Conservation (phyloP, 2,797 vertebrate species). For the Potorous gilbertii region DNA sequence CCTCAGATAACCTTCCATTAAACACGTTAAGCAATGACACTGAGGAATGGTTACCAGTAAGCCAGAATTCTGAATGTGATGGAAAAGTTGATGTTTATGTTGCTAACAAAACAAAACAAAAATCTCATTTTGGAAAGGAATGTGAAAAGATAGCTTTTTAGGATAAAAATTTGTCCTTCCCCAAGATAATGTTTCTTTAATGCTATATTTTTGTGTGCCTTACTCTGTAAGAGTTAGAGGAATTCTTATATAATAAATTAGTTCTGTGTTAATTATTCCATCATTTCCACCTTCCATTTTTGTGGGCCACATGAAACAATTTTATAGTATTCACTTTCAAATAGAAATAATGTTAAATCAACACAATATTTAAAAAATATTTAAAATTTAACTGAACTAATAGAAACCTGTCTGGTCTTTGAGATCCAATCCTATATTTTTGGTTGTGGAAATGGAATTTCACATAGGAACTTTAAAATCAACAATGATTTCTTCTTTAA, state of each 20-base stretch:
- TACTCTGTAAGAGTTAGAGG: background rate
- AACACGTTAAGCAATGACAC: slow-evolving; percentile 23
- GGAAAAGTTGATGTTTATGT: slow-evolving; percentile 9
- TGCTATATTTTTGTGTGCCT: slow-evolving; percentile 11
- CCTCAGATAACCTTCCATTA: slow-evolving; percentile 26
- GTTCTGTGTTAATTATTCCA: background rate
- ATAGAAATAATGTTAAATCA: slow-evolving; percentile 17
- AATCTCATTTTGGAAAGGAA: slow-evolving; percentile 5
- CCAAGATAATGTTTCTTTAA: slow-evolving; percentile 40
- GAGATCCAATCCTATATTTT: slow-evolving; percentile 26
- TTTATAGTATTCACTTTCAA: background rate
- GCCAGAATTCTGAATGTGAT: slow-evolving; percentile 29
- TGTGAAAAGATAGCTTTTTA: slow-evolving; percentile 37
- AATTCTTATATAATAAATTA: background rate
- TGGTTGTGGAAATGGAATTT: slow-evolving; percentile 11
- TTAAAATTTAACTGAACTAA: slow-evolving; percentile 8
- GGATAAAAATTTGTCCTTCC: slow-evolving; percentile 29
- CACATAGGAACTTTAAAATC: slow-evolving; percentile 50
- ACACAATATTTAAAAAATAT: slow-evolving; percentile 30
- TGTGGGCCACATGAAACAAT: background rate
- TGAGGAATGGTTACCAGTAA: slow-evolving; percentile 46
- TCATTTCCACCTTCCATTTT: background rate
- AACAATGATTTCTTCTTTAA: slow-evolving; percentile 34
- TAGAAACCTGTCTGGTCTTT: background rate
- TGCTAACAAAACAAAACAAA: background rate